Evolutionary conservation across 2,113 vertebrate species (phyloP), one percentile per base, ranked within the genome.

Genomic region (Corythornis cristatus): DNA sequence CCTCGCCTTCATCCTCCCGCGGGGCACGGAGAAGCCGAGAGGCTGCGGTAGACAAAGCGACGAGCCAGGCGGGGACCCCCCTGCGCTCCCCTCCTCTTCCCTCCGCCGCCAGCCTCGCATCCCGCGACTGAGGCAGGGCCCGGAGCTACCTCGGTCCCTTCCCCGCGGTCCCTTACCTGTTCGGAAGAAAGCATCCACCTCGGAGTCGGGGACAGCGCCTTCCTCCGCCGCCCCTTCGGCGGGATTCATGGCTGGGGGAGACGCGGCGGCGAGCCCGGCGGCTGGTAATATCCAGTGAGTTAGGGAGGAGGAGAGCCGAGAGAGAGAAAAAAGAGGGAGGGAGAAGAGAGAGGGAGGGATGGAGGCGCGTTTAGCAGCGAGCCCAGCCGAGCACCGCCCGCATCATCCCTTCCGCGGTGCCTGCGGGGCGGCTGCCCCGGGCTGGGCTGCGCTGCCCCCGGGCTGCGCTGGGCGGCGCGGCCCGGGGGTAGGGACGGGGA

Each of bases 151-250:
- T 57, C 56, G 26, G 54, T 85, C 87, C 85, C 74, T 73, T 76
- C 77, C 92, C 50, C 45, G 13, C 15, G 45, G 78, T 92, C 70
- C 71, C 71, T 58, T 98, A 98, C 98, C 98, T 98, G 98, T 98
- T 95, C 98, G 98, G 97, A 98, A 99, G 97, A 98, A 99, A 81
- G 98, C 98, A 87, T 98, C 98, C 97, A 98, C 98, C 95, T 98
- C 98, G 53, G 98, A 98, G 92, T 99, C 98, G 42, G 97, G 97
- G 14, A 97, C 98, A 95, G 98, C 98, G 89, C 97, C 98, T 91
- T 98, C 98, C 96, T 98, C 98, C 90, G 98, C 97, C 48, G 97
- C 91, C 95, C 98, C 98, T 97, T 98, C 98, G 60, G 97, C 95
- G 68, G 98, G 97, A 97, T 98, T 98, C 98, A 98, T 98, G 97